Evolutionary conservation across 2,888 invertebrate species (phyloP), one percentile per base, ranked within the genome.

Genomic region (Tipula helvola): DNA sequence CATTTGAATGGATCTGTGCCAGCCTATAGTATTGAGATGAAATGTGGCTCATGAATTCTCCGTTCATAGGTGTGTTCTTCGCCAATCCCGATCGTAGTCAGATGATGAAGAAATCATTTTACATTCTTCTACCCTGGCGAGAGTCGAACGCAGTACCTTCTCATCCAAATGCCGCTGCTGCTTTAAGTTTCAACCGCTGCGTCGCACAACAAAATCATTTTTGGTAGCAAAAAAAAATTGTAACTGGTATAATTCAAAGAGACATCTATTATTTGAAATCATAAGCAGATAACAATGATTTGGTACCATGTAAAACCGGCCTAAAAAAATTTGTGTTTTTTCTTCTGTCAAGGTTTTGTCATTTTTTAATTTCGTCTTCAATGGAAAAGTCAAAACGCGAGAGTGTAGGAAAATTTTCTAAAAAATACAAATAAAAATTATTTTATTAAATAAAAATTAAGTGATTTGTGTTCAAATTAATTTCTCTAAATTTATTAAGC

Each of bases 271-370:
- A 39, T 39, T 39, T n/a, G 16, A 7, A n/a, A 41, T 84, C 13
- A 10, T 10, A 84, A 84, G 39, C 36, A 5, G 2, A n/a, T 39
- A 84, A 84, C 13, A 84, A 10, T 84, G 5, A 10, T 84, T 2
- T 39, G 13, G 2, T 2, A 28, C 28, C 36, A n/a, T 84, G 84
- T 84, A 84, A 41, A 84, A 84, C 84, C 16, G 39, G 84, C 84
- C n/a, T 39, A 44, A 4, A 71, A 10, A 71, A 71, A 71, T 13
- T 39, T 84, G 2, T 83, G 41, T 39, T 84, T 39, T 36, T 84
- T 39, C 84, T 39, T 84, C 84, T 84, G 84, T 84, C 84, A 84
- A 84, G 84, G 84, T 39, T 84, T 39, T 84, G 84, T 84, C 84
- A 84, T 41, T 84, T 84, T 84, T 39, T 84, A 71, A 71, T 71